Base-by-base conservation (phyloP, 2,797 vertebrate species). In the Halcyon leucocephala region DNA sequence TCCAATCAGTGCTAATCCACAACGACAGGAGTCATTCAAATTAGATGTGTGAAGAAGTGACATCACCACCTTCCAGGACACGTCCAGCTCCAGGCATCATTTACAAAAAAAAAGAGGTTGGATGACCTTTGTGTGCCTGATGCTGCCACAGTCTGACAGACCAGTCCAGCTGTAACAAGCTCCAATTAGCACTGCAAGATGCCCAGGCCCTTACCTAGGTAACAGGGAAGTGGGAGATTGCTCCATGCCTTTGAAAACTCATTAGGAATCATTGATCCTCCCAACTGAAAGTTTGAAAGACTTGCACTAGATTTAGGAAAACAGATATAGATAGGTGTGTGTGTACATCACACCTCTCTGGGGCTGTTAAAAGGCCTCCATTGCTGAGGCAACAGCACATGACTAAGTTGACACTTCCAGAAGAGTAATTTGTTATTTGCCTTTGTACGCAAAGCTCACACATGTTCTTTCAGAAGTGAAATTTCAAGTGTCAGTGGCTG, bases 231-330 rank as follows among this genome's bases (percentile, higher is more conserved):
- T 69, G 67, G 55, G 73, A 90, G n/a, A 76, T 91, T 66, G 9
- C 72, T 83, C 74, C 37, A 21, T 89, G 91, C 70, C 81, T 94
- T 72, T 93, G 89, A 89, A 94, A 95, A 87, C 64, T 77, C 89
- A 90, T 93, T 90, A 93, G 61, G 78, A 92, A 87, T 13, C 81
- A 90, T 3, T 62, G 78, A 95, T 92, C 64, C 17, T 89, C 58
- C 44, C 69, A 93, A 94, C 89, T 89, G 44, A 51, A 95, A 80
- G 77, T 95, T 80, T 86, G 87, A 92, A 95, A 71, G 79, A 85
- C 67, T 90, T 89, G 67, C 83, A 64, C 31, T 89, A 89, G n/a
- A 31, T 48, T 78, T 88, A 81, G 70, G 92, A 88, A 90, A 91
- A 81, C 60, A 92, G 69, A 89, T 37, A 80, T 25, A 91, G 67